Evolutionary conservation across 2,113 vertebrate species (phyloP), one percentile per base, ranked within the genome.

Genomic region (Nycticebus coucang): DNA sequence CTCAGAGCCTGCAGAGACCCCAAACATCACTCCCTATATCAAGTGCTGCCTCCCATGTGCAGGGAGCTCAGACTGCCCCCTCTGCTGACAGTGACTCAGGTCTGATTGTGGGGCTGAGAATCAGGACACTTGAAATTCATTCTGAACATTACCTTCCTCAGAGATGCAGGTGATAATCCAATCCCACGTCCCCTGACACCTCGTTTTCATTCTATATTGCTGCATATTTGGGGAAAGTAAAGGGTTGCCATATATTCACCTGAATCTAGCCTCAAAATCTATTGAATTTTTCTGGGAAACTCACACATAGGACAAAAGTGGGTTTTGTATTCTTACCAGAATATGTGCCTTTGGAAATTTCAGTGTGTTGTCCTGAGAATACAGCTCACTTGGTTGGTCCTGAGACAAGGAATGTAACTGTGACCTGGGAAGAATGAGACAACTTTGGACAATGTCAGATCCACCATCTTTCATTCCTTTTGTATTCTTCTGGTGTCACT

Each of bases 151-250:
- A 6, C 5, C 45, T 18, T 30, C 17, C 1, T n/a, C 30, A 0
- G 12, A n/a, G 30, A 68, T 0, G 15, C 3, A 17, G 66, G 1
- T n/a, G 7, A 68, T 19, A 68, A 68, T 68, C n/a, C 66, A 68
- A 18, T 18, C 6, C 17, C 33, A 2, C 30, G 0, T n/a, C 33
- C 0, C 7, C 66, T 68, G 17, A 64, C 4, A 28, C 15, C 0
- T 17, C 14, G 33, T 68, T 68, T 7, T 68, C 30, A 33, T 68
- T 68, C 7, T n/a, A n/a, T n/a, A 33, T 68, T 30, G 30, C 18
- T 30, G 28, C 66, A 68, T 17, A 6, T 18, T 68, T 68, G 30
- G 17, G 33, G 15, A 68, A 30, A 33, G 14, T 17, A 68, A 60
- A 60, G 6, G 21, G 19, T 22, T 60, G 59, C 59, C 59, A 22